Evolutionary conservation across 2,888 invertebrate genomes (phyloP).

Genomic region (Drosophila barbarae): DNA sequence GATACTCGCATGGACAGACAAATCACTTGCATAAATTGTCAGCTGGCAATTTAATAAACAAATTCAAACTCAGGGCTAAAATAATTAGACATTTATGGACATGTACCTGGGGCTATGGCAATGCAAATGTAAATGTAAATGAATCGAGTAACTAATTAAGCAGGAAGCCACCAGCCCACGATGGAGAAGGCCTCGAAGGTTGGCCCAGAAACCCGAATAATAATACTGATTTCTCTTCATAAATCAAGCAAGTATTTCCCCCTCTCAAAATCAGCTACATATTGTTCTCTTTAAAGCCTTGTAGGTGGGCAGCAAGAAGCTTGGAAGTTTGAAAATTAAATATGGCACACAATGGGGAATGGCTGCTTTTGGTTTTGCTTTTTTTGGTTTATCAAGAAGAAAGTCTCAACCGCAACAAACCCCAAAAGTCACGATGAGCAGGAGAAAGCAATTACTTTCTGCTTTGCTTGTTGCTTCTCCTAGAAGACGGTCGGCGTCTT

Average conservation of each 20-base stretch:
- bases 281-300: constrained; percentile 1
- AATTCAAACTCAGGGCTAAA: constrained; percentile 42
- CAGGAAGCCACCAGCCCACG: constrained; percentile 1
- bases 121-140: constrained; percentile 29
- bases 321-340: constrained; percentile 47
- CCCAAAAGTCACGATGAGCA: constrained; percentile 55
- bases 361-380: constrained; percentile 7
- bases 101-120: not conserved
- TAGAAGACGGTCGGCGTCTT: constrained; percentile 8
- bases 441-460: constrained; percentile 74
- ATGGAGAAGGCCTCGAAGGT: constrained; percentile 15
- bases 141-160: constrained; percentile 31
- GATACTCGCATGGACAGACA: not conserved
- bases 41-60: constrained; percentile 62
- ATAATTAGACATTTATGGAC: constrained; percentile 52
- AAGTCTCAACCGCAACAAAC: constrained; percentile 33
- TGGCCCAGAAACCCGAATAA: constrained; percentile 12
- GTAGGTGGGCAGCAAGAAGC: not conserved
- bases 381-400: constrained; percentile 43
- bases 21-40: constrained; percentile 50
- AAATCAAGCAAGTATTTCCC: not conserved
- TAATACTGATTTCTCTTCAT: constrained; percentile 1
- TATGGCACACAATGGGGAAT: constrained; percentile 31
- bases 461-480: constrained; percentile 63
- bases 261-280: not conserved